Percentiles rank a stretch among this genome's conserved stretches.
These are phyloP conservation scores for Holacanthella duospinosa DNA, from an alignment of 2,888 invertebrate genomes.

Conservation along the genomic window DNA sequence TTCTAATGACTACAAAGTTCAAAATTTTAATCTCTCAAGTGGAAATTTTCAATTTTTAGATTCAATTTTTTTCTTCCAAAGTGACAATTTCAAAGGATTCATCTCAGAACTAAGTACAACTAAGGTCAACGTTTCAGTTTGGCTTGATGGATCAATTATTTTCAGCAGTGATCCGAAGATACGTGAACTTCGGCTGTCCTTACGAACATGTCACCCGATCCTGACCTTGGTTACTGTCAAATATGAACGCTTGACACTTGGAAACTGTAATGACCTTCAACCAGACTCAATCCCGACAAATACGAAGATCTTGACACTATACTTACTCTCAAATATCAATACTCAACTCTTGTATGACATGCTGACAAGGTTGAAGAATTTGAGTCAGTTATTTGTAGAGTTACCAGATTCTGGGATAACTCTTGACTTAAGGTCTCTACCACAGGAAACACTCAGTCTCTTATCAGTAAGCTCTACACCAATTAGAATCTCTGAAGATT, in stretches of 20 bases:
- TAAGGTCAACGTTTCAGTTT: not conserved
- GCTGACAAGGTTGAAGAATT: not conserved
- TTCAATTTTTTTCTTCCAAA: not conserved
- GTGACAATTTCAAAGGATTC: not conserved
- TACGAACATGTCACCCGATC: not conserved
- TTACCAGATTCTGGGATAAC: not conserved
- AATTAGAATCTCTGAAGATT: not conserved
- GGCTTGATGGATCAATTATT: not conserved
- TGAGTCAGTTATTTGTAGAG: not conserved
- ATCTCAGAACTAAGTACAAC: not conserved
- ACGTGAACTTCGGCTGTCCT: not conserved
- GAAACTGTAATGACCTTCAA: not conserved
- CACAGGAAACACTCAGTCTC: not conserved
- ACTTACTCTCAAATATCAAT: not conserved
- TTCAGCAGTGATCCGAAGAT: not conserved
- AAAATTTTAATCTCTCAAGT: not conserved
- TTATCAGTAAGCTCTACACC: not conserved
- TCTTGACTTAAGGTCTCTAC: not conserved
- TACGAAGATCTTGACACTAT: not conserved
- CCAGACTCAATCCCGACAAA: not conserved
- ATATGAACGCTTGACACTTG: not conserved
- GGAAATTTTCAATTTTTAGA: not conserved
- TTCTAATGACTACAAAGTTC: not conserved
- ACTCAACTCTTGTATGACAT: not conserved
- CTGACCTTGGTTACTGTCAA: not conserved